Percentiles rank a stretch among this genome's conserved stretches.
These are phyloP conservation scores for Automeris io DNA, from an alignment of 2,888 invertebrate genomes.

Conservation along the genomic window DNA sequence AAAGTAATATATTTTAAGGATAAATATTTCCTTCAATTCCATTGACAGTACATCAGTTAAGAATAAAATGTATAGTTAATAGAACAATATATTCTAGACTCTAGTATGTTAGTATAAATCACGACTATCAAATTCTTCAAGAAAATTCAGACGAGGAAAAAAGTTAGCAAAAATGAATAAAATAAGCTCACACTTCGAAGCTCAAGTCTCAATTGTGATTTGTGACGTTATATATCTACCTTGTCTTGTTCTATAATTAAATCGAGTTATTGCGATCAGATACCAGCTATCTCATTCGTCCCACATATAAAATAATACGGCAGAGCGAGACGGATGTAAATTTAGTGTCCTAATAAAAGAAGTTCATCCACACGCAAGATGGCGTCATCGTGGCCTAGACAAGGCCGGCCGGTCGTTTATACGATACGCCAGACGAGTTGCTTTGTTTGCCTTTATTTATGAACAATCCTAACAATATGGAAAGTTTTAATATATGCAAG, in stretches of 20 bases:
- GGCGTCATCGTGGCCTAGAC: constrained; percentile 76
- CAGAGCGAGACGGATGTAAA: constrained; percentile 48
- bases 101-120: no score
- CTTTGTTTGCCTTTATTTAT: constrained; percentile 52
- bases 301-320: constrained; percentile 15
- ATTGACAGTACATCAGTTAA: no score
- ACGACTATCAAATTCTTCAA: background rate
- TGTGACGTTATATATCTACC: constrained; percentile 23
- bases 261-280: constrained; percentile 26
- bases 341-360: constrained; percentile 61
- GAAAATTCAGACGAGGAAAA: background rate
- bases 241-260: constrained; percentile 38
- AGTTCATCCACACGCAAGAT: constrained; percentile 63
- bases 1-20: no score
- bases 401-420: constrained; percentile 74
- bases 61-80: no score
- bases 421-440: constrained; percentile 60
- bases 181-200: no score
- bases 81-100: no score
- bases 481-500: constrained; percentile 21
- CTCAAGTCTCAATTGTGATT: constrained; percentile 14
- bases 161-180: background rate
- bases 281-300: constrained; percentile 33
- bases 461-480: constrained; percentile 31
- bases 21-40: no score